A percentile compares a stretch with the other conserved stretches of the same genome.
phyloP scores from a whole-genome alignment of 2,797 vertebrate genomes.

The Neomorphus geoffroyi region DNA sequence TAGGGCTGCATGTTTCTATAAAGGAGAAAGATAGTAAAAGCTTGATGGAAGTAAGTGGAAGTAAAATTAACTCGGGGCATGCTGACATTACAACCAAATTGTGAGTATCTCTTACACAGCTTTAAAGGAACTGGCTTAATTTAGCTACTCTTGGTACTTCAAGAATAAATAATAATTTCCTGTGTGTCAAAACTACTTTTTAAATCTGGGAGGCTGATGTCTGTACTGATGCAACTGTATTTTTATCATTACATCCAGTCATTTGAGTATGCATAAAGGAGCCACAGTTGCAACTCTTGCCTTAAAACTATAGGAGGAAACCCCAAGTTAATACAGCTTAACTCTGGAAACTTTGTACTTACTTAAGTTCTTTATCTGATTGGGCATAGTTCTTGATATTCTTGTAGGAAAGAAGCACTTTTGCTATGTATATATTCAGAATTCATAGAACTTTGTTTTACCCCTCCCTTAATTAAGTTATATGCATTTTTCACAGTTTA shows the following conservation, averaged over 20 bases:
- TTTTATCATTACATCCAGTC: neutral
- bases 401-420: neutral
- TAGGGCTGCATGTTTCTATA: neutral
- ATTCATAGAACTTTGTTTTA: neutral
- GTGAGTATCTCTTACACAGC: neutral
- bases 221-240: neutral
- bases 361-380: neutral
- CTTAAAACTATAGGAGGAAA: neutral
- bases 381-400: neutral
- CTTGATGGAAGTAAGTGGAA: neutral
- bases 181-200: neutral
- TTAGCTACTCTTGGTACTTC: neutral
- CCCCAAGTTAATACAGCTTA: neutral
- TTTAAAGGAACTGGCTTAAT: neutral
- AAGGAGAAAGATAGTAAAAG: neutral
- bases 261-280: neutral
- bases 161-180: neutral
- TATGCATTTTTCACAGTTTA: neutral
- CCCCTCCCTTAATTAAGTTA: neutral
- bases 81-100: neutral
- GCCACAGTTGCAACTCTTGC: neutral
- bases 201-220: neutral
- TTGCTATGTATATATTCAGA: accelerated
- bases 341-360: neutral
- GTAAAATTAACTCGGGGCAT: neutral